Evolutionary conservation across 2,888 invertebrate species (phyloP).

Genomic region (Diabrotica balteata): DNA sequence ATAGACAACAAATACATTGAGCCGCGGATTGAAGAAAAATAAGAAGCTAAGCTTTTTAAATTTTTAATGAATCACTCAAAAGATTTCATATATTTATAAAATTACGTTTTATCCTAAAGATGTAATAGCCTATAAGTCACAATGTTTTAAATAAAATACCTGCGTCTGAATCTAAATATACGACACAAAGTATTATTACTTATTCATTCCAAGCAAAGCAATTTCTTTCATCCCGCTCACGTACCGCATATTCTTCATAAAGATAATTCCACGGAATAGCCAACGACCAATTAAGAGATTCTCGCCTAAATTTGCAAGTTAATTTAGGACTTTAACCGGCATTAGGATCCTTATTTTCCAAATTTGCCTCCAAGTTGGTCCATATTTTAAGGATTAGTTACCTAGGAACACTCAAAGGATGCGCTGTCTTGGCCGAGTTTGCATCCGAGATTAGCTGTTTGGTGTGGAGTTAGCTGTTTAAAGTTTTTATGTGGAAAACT

Average conservation of each 20-base stretch:
- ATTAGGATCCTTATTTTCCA: conserved; percentile 21
- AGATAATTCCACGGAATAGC: conserved; percentile 13
- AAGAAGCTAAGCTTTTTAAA: too few relatives aligned
- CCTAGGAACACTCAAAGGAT: conserved; percentile 10
- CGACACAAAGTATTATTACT: neutral
- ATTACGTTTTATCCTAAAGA: too few relatives aligned
- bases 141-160: too few relatives aligned
- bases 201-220: neutral
- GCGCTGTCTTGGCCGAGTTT: neutral
- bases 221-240: neutral
- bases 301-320: conserved; percentile 26
- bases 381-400: conserved; percentile 20
- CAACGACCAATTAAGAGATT: conserved; percentile 26
- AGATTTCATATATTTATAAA: too few relatives aligned
- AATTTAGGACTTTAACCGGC: conserved; percentile 22
- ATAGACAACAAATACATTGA: too few relatives aligned
- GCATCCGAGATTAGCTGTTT: conserved; percentile 4
- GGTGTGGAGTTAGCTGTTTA: neutral
- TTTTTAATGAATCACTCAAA: too few relatives aligned
- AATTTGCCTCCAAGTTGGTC: conserved; percentile 24
- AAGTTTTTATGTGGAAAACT: conserved; percentile 5
- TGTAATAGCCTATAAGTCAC: too few relatives aligned
- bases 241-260: conserved; percentile 4
- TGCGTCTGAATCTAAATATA: too few relatives aligned
- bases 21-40: too few relatives aligned